Evolutionary conservation across 2,888 invertebrate genomes (phyloP), one percentile per base, ranked within the genome.

Genomic region (Eristalis pertinax): DNA sequence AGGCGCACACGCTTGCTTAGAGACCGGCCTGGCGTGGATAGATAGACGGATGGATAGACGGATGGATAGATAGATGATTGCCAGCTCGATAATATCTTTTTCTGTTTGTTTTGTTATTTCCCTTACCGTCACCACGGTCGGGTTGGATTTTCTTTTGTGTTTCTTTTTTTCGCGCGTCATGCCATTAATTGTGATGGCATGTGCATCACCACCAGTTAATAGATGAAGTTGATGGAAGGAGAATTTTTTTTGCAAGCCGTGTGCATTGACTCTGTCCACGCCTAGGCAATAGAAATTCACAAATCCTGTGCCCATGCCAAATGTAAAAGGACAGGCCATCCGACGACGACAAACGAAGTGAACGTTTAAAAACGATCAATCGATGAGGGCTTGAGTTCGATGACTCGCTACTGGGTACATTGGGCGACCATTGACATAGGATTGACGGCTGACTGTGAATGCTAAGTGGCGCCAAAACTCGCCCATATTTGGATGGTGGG

Each of bases 301-400:
- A 79, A 86, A 78, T 86, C 86, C 78, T 83, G 78, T 86, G 83
- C 82, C n/a, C 86, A 86, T 74, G 26, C 75, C 86, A 86, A 60
- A 75, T 58, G 41, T 41, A 60, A 41, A 58, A 4, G 64, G 64
- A 86, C 70, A 70, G 70, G 62, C 75, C 72, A 72, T 56, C 74
- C 78, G 75, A 70, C 70, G 78, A 74, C 75, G 74, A 86, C 82
- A 70, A 74, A 74, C 77, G 70, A 83, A 26, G 26, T 26, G 26
- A 26, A 2, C 4, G 26, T 26, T 26, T 26, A 4, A 26, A 26
- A 26, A 26, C 26, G 26, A 26, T 26, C 74, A 79, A 79, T 75
- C 67, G 78, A 74, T 50, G 56, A 56, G n/a, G 50, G 50, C 35
- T 50, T 69, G 63, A 69, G 85, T 77, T 85, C 81, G 85, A 81